Percentiles rank a stretch among this genome's conserved stretches.
These are phyloP conservation scores for Eriocheir sinensis DNA, from an alignment of 1,140 invertebrate species.

Conservation along the genomic window DNA sequence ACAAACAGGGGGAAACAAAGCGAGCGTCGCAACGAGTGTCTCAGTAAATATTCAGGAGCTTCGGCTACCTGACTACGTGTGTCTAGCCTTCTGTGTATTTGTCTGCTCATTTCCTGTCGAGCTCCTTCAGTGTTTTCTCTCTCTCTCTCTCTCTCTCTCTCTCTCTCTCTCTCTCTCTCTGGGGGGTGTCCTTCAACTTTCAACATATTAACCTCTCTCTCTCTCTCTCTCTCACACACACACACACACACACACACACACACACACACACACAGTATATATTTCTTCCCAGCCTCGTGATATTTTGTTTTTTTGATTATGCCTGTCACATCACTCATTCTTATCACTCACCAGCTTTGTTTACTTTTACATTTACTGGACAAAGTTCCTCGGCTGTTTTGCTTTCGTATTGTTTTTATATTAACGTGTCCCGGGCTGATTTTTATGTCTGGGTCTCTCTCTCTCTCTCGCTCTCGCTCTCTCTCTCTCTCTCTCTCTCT, in stretches of 20 bases:
- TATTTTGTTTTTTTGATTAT: too few relatives aligned
- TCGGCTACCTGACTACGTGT: background rate
- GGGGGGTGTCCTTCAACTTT: too few relatives aligned
- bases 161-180: constrained; percentile 28
- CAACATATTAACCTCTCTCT: too few relatives aligned
- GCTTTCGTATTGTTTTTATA: background rate
- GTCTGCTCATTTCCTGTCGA: background rate
- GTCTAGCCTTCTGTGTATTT: background rate
- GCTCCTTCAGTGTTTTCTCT: background rate
- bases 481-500: constrained; percentile 39
- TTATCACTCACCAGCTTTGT: background rate
- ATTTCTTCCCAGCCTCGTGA: too few relatives aligned
- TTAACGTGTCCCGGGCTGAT: background rate
- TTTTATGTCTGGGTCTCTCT: constrained; percentile 30
- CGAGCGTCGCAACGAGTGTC: too few relatives aligned
- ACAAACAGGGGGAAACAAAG: too few relatives aligned
- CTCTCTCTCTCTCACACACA: too few relatives aligned
- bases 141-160: background rate
- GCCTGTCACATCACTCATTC: background rate
- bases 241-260: too few relatives aligned
- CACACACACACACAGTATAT: too few relatives aligned
- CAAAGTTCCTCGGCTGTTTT: background rate
- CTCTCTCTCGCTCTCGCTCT: constrained; percentile 19
- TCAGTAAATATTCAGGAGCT: background rate
- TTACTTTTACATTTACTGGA: background rate